These are phyloP conservation scores for Zaprionus gabonicus DNA, from an alignment of 1,140 invertebrate genomes.

Conservation along the genomic window DNA sequence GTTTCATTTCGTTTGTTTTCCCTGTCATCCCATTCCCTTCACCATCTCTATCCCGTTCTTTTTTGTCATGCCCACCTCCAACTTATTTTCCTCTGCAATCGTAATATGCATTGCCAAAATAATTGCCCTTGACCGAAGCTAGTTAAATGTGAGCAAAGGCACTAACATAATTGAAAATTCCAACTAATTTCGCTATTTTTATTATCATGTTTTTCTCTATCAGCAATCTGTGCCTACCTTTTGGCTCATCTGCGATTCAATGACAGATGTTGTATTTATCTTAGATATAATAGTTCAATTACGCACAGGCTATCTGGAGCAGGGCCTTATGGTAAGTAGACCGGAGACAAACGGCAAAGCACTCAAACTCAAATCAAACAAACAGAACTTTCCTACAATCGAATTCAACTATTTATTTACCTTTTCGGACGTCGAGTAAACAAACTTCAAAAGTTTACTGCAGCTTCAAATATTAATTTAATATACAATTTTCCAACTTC, in stretches of 20 bases:
- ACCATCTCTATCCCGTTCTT: neutral
- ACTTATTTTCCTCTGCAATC: constrained; percentile 55
- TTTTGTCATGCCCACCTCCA: neutral
- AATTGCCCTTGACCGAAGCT: constrained; percentile 68
- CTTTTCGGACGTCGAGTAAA: neutral
- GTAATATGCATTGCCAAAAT: constrained; percentile 57
- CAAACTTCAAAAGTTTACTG: neutral
- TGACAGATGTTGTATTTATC: constrained; percentile 94
- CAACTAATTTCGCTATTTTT: constrained; percentile 23
- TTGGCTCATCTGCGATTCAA: constrained; percentile 93
- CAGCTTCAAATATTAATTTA: neutral
- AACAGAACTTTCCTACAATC: neutral
- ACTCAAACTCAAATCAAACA: neutral
- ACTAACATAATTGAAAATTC: constrained; percentile 30
- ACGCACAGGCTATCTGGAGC: constrained; percentile 97
- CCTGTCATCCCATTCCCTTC: neutral
- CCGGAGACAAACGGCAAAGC: neutral
- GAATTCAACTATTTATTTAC: constrained; percentile 1
- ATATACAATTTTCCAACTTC: neutral
- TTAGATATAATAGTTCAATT: constrained; percentile 95
- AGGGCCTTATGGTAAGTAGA: constrained; percentile 92
- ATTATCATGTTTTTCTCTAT: neutral
- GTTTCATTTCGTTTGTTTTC: neutral
- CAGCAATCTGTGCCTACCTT: constrained; percentile 88
- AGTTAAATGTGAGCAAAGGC: constrained; percentile 6